Base-by-base conservation (phyloP, 1,140 invertebrate species). In the Drosophila quadrilineata region DNA sequence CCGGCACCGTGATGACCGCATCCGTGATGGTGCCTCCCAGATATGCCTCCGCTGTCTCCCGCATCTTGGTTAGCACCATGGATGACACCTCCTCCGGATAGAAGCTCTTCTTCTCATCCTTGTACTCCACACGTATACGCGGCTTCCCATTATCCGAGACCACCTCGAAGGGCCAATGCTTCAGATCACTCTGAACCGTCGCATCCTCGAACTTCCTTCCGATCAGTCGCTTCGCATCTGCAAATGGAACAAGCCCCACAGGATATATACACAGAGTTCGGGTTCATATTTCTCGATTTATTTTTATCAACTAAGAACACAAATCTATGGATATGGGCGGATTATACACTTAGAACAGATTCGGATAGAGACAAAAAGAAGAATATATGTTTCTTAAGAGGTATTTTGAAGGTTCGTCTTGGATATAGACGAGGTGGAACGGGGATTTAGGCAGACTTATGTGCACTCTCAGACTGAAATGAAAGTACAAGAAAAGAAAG, bases 101-200 rank as follows among this genome's bases (percentile, higher is more conserved):
- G 92, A 98, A 98, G 64, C 93, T 94, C 90, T 97, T 98, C 41
- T 91, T 91, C 90, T 98, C 97, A 91, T 96, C 94, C 93, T 98
- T 98, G 92, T 96, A 98, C 64, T 94, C 92, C 40, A 97, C 95
- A 90, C 94, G 93, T 57, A 95, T 98, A 91, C 94, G 97, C 87
- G 92, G 97, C 91, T 98, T 98, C 49, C 92, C 93, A 76, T 97
- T 95, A 86, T 87, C 77, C 58, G 93, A 96, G 58, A 97, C 91
- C 0, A 99, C 97, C 63, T 94, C 94, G 89, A 99, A 99, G 0
- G 97, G 96, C 97, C 97, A 99, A 88, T 98, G 96, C 90, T 98
- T 98, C 95, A 98, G 98, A 85, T 99, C 98, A 43, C 92, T 92
- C 91, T 98, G 96, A 19, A 99, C 95, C 12, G 94, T 94, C 6